Conservation (phyloP, 1,140 invertebrate species). For the Sycobia sp. region DNA sequence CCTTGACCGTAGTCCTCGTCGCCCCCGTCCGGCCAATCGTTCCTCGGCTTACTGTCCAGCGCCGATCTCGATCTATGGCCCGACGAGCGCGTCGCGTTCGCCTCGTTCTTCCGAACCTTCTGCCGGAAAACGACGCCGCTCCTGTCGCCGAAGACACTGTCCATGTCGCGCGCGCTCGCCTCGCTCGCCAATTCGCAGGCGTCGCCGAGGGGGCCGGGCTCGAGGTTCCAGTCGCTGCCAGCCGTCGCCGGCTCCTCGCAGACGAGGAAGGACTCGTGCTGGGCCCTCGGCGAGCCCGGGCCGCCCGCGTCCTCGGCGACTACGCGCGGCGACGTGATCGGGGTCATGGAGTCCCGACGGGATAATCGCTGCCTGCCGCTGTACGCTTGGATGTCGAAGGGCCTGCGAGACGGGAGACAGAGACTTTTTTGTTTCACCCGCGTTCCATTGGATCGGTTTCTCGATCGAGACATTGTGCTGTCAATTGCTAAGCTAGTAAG, state of each 20-base stretch:
- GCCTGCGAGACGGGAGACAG: too few relatives aligned
- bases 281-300: background rate
- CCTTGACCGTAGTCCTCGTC: too few relatives aligned
- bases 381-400: background rate
- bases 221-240: background rate
- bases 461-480: too few relatives aligned
- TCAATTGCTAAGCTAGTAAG: too few relatives aligned
- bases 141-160: slow-evolving; percentile 23
- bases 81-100: slow-evolving; percentile 8
- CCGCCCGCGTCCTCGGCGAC: background rate
- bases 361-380: background rate
- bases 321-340: background rate
- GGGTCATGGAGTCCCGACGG: slow-evolving; percentile 4
- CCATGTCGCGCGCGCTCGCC: background rate
- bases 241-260: background rate
- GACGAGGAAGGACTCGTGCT: slow-evolving; percentile 4
- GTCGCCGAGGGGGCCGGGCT: slow-evolving; percentile 18
- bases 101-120: slow-evolving; percentile 2
- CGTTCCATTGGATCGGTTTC: too few relatives aligned
- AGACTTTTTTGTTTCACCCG: too few relatives aligned
- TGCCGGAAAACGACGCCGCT: slow-evolving; percentile 6
- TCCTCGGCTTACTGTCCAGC: background rate
- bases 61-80: slow-evolving; percentile 20
- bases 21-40: too few relatives aligned
- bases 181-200: background rate